phyloP scores from a whole-genome alignment of 2,888 invertebrate genomes.

The Eueremaeus valkanovi region DNA sequence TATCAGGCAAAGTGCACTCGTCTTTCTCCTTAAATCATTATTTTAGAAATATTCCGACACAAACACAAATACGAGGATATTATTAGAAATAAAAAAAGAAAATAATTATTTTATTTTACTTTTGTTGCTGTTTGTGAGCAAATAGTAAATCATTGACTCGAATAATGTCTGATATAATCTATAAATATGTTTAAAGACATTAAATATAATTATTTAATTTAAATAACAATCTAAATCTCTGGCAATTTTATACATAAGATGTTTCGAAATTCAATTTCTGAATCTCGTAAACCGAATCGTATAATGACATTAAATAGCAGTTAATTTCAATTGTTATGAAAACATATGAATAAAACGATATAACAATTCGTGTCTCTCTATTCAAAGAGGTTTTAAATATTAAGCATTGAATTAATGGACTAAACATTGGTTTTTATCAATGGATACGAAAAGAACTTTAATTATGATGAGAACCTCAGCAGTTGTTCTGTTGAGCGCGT shows the following conservation, averaged over 20 bases:
- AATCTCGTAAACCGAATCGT: background rate
- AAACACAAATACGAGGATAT: background rate
- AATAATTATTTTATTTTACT: background rate
- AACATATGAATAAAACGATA: background rate
- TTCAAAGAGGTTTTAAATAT: constrained; percentile 2
- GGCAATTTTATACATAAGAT: background rate
- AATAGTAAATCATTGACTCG: background rate
- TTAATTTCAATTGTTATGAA: constrained; percentile 23
- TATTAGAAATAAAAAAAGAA: background rate
- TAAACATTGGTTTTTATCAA: background rate
- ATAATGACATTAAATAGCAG: constrained; percentile 13
- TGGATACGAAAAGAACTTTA: background rate
- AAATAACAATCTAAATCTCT: background rate
- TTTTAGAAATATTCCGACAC: background rate
- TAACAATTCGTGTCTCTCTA: constrained; percentile 23
- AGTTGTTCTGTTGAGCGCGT: constrained; percentile 19
- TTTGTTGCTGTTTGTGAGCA: background rate
- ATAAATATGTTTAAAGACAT: background rate
- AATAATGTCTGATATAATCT: background rate
- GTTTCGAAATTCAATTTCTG: background rate
- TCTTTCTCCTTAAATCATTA: background rate
- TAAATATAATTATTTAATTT: background rate
- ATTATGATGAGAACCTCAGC: constrained; percentile 23
- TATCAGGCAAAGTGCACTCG: background rate
- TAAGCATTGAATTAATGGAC: constrained; percentile 10